Evolutionary conservation across 2,113 vertebrate species (phyloP), one percentile per base, ranked within the genome.

Genomic region (Plectropomus leopardus): DNA sequence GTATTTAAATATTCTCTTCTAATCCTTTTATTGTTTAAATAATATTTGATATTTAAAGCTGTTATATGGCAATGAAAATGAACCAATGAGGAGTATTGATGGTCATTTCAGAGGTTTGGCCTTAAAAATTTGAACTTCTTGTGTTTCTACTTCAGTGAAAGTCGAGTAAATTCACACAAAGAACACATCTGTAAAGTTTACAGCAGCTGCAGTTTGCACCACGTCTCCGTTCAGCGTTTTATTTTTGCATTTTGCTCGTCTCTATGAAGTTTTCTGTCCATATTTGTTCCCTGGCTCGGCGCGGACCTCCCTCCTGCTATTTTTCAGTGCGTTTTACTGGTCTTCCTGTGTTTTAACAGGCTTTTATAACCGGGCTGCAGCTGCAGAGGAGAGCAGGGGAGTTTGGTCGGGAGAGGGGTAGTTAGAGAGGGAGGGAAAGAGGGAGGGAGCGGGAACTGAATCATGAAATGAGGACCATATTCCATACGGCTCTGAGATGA

Each of bases 381-480:
- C 92, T 94, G 92, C 90, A 70, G 57, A 88, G 80, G 63, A 64
- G 77, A 83, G 76, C 45, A 73, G 13, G 67, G 55, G 72, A 61
- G 70, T 57, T 59, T 73, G 79, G 82, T 63, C 28, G 85, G 81
- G 77, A 86, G 67, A 76, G 72, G 74, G 89, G 73, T 82, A 75
- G 84, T 90, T 78, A 82, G 76, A 65, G 76, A 80, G 84, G 82
- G 85, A 84, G 86, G 74, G 76, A 5, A 67, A 59, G 63, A 79
- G 81, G 80, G 76, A 90, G 84, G 88, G 87, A 84, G 88, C 42
- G 64, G 89, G 91, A 93, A 90, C 66, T 93, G 90, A 95, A 93
- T 95, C 93, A 93, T 94, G 91, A 95, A 94, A 94, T 92, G 93
- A 94, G 92, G 86, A 92, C 86, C 94, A 92, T 91, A 93, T 95